phyloP scores from a whole-genome alignment of 2,113 vertebrate species.

The Thamnophis sirtalis region DNA sequence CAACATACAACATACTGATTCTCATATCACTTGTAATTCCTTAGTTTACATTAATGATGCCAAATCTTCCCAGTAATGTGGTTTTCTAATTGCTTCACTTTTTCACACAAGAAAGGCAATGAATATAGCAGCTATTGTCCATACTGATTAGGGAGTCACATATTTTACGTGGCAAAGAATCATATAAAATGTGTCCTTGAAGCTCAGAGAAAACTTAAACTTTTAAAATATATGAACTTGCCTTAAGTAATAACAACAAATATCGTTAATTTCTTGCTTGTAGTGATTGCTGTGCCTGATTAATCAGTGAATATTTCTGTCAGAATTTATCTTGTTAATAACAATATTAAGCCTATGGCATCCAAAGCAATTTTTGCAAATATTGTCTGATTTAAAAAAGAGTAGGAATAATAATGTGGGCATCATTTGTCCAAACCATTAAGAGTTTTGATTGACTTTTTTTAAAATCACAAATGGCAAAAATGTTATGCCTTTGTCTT shows the following conservation, averaged over 20 bases:
- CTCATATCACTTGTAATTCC: neutral
- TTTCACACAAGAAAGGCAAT: neutral
- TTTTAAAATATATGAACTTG: neutral
- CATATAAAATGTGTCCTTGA: neutral
- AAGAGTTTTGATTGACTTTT: conserved; percentile 65
- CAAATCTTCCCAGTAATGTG: neutral
- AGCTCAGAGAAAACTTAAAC: neutral
- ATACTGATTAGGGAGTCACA: neutral
- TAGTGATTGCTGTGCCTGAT: conserved; percentile 51
- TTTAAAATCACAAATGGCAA: conserved; percentile 73
- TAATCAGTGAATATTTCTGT: conserved; percentile 61
- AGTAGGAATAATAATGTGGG: conserved; percentile 57
- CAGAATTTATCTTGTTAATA: conserved; percentile 55
- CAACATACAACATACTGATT: neutral
- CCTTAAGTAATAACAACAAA: conserved; percentile 40
- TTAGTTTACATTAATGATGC: neutral
- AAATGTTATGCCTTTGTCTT: conserved; percentile 70
- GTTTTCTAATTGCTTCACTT: neutral
- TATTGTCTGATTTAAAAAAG: conserved; percentile 58
- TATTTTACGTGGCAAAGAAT: neutral
- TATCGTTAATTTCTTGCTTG: conserved; percentile 53
- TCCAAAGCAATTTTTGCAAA: conserved; percentile 54
- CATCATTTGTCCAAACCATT: conserved; percentile 67
- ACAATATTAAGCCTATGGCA: conserved; percentile 48
- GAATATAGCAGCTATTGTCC: neutral